These are phyloP conservation scores for Ptilodon capucinus DNA, from an alignment of 2,888 invertebrate genomes.

Conservation along the genomic window DNA sequence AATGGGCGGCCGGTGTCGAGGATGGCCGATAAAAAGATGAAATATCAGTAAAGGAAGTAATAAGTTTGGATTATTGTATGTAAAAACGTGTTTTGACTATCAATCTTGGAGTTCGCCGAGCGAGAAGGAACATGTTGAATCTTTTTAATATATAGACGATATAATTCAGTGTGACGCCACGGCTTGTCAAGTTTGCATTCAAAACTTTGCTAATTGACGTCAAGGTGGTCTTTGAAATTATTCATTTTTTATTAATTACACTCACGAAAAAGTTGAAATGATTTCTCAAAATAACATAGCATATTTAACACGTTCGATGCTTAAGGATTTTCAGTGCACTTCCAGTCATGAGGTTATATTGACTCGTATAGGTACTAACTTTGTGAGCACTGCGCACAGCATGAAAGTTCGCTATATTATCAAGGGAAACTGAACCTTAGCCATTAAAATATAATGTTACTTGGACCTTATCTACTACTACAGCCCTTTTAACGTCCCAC, in stretches of 20 bases:
- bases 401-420: too few relatives aligned
- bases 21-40: conserved; percentile 35
- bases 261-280: not conserved
- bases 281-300: not conserved
- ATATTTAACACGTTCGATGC: not conserved
- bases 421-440: too few relatives aligned
- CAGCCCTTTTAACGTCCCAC: too few relatives aligned
- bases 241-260: not conserved
- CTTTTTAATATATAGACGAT: conserved; percentile 10
- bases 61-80: conserved; percentile 33
- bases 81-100: conserved; percentile 28
- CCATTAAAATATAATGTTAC: too few relatives aligned
- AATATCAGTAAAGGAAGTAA: conserved; percentile 39
- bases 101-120: conserved; percentile 28
- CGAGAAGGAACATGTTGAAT: conserved; percentile 14
- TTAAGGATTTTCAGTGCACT: too few relatives aligned
- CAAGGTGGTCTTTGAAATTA: conserved; percentile 22
- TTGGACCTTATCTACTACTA: too few relatives aligned
- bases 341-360: too few relatives aligned
- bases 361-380: too few relatives aligned
- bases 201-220: conserved; percentile 29
- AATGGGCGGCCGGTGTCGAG: conserved; percentile 28
- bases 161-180: conserved; percentile 18
- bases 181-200: conserved; percentile 21
- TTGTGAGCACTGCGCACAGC: too few relatives aligned